A percentile compares a stretch with the other conserved stretches of the same genome.
phyloP scores from a whole-genome alignment of 2,113 vertebrate species.

The Muntiacus muntjak region DNA sequence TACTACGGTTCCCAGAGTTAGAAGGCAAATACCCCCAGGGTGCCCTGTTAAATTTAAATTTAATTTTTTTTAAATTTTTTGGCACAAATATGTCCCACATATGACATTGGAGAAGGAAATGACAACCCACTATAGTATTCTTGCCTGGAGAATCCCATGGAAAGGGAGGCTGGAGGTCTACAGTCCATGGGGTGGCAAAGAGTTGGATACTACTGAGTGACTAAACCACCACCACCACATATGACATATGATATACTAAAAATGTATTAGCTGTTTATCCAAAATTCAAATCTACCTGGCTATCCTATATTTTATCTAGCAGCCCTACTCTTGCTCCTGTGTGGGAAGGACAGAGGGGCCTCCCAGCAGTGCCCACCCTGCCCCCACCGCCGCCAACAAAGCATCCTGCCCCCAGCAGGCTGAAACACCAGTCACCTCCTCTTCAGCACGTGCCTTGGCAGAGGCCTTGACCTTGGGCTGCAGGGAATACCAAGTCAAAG shows the following conservation, averaged over 20 bases:
- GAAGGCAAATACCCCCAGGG: background rate
- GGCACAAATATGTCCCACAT: background rate
- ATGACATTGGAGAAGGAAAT: background rate
- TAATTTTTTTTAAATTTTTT: background rate
- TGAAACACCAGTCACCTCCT: background rate
- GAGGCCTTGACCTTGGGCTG: background rate
- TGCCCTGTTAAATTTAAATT: background rate
- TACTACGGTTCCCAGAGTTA: background rate
- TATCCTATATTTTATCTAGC: background rate
- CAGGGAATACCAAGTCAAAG: background rate
- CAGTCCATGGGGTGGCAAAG: background rate
- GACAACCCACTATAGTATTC: background rate
- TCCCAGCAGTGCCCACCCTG: background rate
- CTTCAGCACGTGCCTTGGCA: rapidly evolving
- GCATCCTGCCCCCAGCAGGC: background rate
- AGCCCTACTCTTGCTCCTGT: background rate
- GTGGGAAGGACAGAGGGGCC: background rate
- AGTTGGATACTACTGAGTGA: background rate
- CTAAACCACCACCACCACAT: background rate
- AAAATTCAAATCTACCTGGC: background rate
- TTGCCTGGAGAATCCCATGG: background rate
- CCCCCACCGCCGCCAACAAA: rapidly evolving
- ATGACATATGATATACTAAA: background rate
- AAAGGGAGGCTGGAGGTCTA: background rate
- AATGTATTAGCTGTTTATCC: background rate